Evolutionary conservation across 2,888 invertebrate genomes (phyloP), one percentile per base, ranked within the genome.

Genomic region (Nomada ruficornis): DNA sequence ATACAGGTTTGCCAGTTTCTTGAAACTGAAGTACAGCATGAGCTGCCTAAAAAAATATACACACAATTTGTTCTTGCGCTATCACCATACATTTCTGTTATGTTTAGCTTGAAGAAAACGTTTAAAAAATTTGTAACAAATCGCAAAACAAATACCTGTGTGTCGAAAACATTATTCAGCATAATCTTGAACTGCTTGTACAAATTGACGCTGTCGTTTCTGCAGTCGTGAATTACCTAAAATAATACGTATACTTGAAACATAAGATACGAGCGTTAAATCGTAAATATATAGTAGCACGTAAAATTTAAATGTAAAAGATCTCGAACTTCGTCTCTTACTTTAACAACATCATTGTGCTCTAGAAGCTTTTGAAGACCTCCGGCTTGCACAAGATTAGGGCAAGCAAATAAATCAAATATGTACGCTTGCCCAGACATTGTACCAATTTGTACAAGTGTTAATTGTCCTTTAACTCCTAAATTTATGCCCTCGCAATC

Each of bases 401-500:
- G 98, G 91, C 97, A 97, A 15, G 97, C 96, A 91, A 98, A 95
- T 85, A 98, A 95, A 94, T 98, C 98, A 92, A 98, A 97, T 88
- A 98, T 96, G 93, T 96, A 98, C 5, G 97, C 96, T 93, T 96
- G 97, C 55, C 98, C 98, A 72, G 96, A 95, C 91, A 96, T 95
- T 2, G 98, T 97, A 18, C 97, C 98, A 88, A 98, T 96, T 93
- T 98, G 97, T 92, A 98, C 96, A 68, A 98, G 94, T 2, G 98
- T 98, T 81, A 98, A 95, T 89, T 97, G 97, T 23, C 98, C 98
- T 93, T 98, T 98, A 1, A 96, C 95, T 29, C 98, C 98, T 81
- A 98, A 95, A 94, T 98, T 98, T 72, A 98, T 97, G 20, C 98
- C 98, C 94, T 99, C 98, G 90, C 98, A 98, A 93, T 98, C 98